Base-by-base conservation (phyloP, 2,888 invertebrate genomes). In the Pammene aurita region DNA sequence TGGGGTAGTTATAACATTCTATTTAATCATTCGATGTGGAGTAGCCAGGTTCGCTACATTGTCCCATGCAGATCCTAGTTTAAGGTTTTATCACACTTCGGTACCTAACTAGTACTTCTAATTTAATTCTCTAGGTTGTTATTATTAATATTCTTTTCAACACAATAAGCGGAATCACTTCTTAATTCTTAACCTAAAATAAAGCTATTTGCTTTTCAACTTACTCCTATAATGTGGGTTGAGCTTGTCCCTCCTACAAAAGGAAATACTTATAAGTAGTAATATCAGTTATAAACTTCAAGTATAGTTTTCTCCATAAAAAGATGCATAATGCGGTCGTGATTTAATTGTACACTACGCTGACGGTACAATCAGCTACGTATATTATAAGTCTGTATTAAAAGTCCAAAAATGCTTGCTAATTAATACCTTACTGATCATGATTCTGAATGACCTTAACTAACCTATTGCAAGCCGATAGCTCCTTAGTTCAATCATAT, bases 331-430 rank as follows among this genome's bases (percentile, higher is more conserved):
- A 63, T 52, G 56, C 62, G 44, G 68, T 11, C 57, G 42, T 11
- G 63, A n/a, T 68, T 68, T 68, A 68, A 68, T 63, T 68, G 68
- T 66, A 66, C 38, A 56, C 52, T 44, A 2, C n/a, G 13, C 62
- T 34, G 38, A n/a, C 35, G 9, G 57, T 68, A 68, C 63, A 68
- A 42, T 63, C 63, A 7, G 16, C 57, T n/a, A 18, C 62, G 4
- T 58, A 4, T 18, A 57, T 10, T 44, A 46, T 44, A 38, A 35
- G 9, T 4, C 1, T 26, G 2, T 42, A 46, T 6, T 46, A 7
- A 58, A 58, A 13, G 7, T 9, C 7, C 0, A 38, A 1, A 38
- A 38, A 38, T 9, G 38, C 38, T 38, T 5, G 38, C 7, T 6
- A 38, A 38, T 0, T 38, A 26, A 26, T 26, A 38, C 9, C 7